Evolutionary conservation across 2,888 invertebrate species (phyloP).

Genomic region (Drosophila nigritarsus): DNA sequence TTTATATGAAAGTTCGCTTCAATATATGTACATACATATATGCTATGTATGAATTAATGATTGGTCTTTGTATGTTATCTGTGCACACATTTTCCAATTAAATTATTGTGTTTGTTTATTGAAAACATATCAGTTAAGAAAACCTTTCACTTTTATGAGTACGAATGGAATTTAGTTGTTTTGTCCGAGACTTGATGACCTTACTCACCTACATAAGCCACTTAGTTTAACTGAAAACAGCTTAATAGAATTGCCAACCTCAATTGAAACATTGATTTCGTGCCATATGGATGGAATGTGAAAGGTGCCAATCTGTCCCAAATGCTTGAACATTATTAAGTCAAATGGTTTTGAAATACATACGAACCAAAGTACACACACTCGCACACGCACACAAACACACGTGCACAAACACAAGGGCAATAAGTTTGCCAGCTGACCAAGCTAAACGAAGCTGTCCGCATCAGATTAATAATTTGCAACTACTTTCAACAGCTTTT

Average conservation of each 20-base stretch:
- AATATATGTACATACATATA: too few species aligned
- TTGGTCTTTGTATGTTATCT: background rate
- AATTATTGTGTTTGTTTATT: background rate
- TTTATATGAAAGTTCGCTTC: background rate
- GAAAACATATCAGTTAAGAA: background rate
- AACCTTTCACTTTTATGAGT: background rate
- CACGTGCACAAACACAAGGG: constrained; percentile 2
- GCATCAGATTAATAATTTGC: constrained; percentile 42
- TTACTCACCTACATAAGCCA: background rate
- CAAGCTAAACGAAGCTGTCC: background rate
- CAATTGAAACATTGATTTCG: background rate
- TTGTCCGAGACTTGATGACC: background rate
- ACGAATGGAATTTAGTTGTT: background rate
- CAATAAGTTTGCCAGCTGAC: constrained; percentile 21
- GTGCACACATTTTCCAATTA: background rate
- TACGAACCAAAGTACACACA: constrained; percentile 35
- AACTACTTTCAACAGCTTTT: constrained; percentile 53
- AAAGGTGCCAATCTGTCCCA: constrained; percentile 38
- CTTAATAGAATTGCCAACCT: background rate
- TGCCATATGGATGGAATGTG: background rate
- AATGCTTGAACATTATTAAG: constrained; percentile 64
- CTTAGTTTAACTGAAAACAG: background rate
- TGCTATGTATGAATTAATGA: background rate
- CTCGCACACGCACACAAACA: constrained; percentile 3
- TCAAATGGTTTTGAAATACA: constrained; percentile 54